phyloP scores from a whole-genome alignment of 2,797 vertebrate species.

The Caiman crocodilus region DNA sequence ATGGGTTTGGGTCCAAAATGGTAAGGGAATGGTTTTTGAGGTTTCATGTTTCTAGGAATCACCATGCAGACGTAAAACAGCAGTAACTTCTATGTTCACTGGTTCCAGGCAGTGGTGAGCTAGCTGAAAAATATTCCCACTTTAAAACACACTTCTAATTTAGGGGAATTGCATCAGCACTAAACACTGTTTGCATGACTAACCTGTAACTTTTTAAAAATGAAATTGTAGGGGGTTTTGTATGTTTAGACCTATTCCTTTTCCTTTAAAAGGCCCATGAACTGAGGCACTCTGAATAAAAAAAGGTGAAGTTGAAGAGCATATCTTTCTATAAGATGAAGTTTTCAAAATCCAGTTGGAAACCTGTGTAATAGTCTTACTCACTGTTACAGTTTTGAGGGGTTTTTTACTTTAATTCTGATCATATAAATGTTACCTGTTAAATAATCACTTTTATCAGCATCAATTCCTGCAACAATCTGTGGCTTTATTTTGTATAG shows the following conservation, averaged over 20 bases:
- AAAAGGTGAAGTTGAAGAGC: not conserved
- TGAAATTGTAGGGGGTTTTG: not conserved
- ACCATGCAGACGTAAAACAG: not conserved
- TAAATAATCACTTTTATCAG: not conserved
- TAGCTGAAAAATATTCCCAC: constrained; percentile 31
- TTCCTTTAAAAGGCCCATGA: not conserved
- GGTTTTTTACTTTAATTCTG: accelerated
- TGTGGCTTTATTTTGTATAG: too few species aligned
- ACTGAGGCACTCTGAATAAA: accelerated
- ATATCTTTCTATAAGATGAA: not conserved
- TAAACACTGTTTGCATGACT: not conserved
- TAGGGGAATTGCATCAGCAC: constrained; percentile 10
- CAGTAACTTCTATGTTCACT: constrained; percentile 53
- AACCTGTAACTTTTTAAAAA: not conserved
- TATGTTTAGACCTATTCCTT: not conserved
- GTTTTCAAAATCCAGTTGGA: not conserved
- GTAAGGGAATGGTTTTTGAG: not conserved
- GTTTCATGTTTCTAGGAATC: constrained; percentile 30
- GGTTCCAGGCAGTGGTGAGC: constrained; percentile 1
- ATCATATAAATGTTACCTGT: not conserved
- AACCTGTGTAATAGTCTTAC: not conserved
- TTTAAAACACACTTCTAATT: not conserved
- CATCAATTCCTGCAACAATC: not conserved
- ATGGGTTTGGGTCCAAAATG: not conserved
- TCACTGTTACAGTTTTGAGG: accelerated